Conservation (phyloP, 2,797 vertebrate species). For the Crypturellus tataupa region DNA sequence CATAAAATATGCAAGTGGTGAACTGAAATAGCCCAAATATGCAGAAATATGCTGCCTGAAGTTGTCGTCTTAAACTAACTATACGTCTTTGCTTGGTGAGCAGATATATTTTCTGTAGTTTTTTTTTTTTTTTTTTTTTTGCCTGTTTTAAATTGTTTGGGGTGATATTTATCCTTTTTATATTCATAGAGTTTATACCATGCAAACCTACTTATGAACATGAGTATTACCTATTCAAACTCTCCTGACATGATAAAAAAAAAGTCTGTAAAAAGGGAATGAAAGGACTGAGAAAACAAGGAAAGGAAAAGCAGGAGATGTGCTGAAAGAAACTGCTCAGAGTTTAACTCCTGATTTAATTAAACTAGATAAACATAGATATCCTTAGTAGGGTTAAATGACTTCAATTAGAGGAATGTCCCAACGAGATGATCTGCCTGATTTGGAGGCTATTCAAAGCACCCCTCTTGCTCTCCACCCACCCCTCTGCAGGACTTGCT, state of each 20-base stretch:
- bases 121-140: not conserved
- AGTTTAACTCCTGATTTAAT: not conserved
- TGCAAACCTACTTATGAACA: not conserved
- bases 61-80: not conserved
- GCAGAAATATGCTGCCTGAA: constrained; percentile 56
- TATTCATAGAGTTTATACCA: not conserved
- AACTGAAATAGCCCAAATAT: constrained; percentile 52
- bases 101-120: not conserved
- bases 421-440: not conserved
- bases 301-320: not conserved
- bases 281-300: not conserved
- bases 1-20: constrained; percentile 59
- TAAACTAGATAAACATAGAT: not conserved
- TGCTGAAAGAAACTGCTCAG: not conserved
- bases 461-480: not conserved
- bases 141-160: not conserved
- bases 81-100: not conserved
- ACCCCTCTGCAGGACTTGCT: not conserved
- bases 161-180: not conserved
- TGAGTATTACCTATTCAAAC: not conserved
- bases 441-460: not conserved
- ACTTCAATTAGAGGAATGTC: not conserved
- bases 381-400: not conserved
- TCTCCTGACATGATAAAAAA: not conserved
- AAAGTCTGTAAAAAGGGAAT: not conserved